Conservation (phyloP, 30 jellyfish, hydroid and myxozoan genomes). For the Pseudorhiza aurosa region DNA sequence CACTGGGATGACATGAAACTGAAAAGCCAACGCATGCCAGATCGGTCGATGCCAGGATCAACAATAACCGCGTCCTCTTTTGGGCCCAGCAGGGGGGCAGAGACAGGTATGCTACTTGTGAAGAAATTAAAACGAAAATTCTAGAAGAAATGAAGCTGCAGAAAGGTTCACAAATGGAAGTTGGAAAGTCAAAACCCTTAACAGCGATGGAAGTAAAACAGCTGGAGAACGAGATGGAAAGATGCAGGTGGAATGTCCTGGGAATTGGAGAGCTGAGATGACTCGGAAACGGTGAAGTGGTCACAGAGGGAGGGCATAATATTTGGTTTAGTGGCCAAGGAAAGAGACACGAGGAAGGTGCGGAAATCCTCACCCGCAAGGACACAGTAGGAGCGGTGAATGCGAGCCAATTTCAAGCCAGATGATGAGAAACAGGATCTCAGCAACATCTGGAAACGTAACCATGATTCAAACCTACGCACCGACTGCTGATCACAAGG, state of each 20-base stretch:
- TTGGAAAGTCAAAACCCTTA: constrained; percentile 26
- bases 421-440: constrained; percentile 9
- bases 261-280: constrained; percentile 27
- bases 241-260: constrained; percentile 25
- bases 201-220: not conserved
- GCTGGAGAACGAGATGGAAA: constrained; percentile 18
- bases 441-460: constrained; percentile 13
- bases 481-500: constrained; percentile 12
- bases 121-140: too few relatives aligned
- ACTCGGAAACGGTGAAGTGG: constrained; percentile 14
- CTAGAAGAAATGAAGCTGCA: not conserved
- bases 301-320: constrained; percentile 36
- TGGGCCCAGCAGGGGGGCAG: constrained; percentile 8
- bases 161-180: constrained; percentile 28
- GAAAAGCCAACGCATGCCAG: too few relatives aligned
- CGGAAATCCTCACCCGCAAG: constrained; percentile 8
- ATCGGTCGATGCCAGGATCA: constrained; percentile 18
- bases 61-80: not conserved
- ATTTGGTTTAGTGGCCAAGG: constrained; percentile 25
- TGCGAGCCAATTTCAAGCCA: constrained; percentile 16
- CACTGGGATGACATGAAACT: too few relatives aligned
- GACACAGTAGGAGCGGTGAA: constrained; percentile 10
- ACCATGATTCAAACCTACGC: constrained; percentile 37
- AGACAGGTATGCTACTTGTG: not conserved
- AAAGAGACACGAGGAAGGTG: constrained; percentile 6